These are phyloP conservation scores for Erethizon dorsatum DNA, from an alignment of 2,797 vertebrate genomes.

Conservation along the genomic window DNA sequence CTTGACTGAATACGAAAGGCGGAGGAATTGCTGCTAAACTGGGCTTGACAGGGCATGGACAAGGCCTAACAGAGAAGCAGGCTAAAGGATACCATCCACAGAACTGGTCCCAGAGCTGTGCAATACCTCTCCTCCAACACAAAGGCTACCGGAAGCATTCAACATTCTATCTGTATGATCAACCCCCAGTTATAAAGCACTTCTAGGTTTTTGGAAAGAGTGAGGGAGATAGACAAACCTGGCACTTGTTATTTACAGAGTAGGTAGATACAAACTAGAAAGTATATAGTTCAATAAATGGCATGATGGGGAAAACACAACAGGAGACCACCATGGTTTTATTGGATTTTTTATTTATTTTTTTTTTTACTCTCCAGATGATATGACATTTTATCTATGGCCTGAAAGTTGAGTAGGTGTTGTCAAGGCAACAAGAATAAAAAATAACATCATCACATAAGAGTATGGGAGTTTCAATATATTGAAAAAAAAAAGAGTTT, in stretches of 20 bases:
- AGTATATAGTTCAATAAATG: background rate
- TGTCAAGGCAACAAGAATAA: background rate
- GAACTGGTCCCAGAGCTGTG: background rate
- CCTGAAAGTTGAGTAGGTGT: background rate
- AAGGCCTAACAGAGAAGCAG: background rate
- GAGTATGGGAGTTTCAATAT: background rate
- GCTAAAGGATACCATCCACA: background rate
- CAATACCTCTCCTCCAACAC: background rate
- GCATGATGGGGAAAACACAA: background rate
- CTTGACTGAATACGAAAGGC: background rate
- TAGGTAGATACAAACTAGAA: background rate
- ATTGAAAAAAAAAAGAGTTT: background rate
- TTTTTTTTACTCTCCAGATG: background rate
- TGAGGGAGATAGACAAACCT: background rate
- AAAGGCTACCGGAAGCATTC: background rate
- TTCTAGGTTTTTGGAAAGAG: background rate
- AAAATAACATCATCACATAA: background rate
- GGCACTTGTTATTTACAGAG: background rate
- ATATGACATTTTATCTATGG: slow-evolving; percentile 2
- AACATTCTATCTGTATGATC: background rate
- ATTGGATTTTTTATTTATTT: background rate
- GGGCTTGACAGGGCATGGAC: background rate
- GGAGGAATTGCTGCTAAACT: background rate
- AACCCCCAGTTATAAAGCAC: background rate
- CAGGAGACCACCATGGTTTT: background rate